Evolutionary conservation across 2,113 vertebrate genomes (phyloP).

Genomic region (Zosterops pallidus): DNA sequence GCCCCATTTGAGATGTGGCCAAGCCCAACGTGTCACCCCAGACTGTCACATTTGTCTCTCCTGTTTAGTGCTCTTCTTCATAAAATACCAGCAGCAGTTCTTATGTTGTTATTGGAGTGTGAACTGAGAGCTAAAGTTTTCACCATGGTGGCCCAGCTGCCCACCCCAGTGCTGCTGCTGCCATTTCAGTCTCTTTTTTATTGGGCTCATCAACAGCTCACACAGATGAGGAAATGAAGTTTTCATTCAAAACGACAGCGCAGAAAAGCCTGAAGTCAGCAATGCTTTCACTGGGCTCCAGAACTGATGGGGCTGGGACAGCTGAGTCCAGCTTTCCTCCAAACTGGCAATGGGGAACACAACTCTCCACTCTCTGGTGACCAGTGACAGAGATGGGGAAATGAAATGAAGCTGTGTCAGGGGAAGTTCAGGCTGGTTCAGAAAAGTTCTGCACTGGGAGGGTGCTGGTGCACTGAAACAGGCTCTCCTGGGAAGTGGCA

Average conservation of each 20-base stretch:
- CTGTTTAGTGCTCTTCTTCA: neutral
- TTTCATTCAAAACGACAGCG: neutral
- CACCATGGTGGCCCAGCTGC: neutral
- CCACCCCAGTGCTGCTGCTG: neutral
- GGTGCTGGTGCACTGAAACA: neutral
- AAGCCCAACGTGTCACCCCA: rapidly evolving
- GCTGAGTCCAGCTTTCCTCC: neutral
- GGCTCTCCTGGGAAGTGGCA: neutral
- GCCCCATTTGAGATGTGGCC: neutral
- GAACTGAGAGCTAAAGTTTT: neutral
- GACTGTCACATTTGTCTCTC: neutral
- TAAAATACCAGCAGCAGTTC: neutral
- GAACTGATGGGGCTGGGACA: neutral
- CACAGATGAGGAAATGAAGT: neutral
- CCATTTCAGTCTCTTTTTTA: neutral
- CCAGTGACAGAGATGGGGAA: neutral
- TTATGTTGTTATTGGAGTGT: rapidly evolving
- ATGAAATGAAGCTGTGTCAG: rapidly evolving
- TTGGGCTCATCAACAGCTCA: neutral
- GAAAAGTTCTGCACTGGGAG: neutral
- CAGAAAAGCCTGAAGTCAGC: neutral
- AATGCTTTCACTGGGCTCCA: neutral
- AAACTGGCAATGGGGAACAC: rapidly evolving
- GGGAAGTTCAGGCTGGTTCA: neutral
- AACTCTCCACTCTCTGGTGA: neutral